Percentiles rank a stretch among this genome's conserved stretches.
phyloP scores from a whole-genome alignment of 2,797 vertebrate species.

The Echeneis naucrates region DNA sequence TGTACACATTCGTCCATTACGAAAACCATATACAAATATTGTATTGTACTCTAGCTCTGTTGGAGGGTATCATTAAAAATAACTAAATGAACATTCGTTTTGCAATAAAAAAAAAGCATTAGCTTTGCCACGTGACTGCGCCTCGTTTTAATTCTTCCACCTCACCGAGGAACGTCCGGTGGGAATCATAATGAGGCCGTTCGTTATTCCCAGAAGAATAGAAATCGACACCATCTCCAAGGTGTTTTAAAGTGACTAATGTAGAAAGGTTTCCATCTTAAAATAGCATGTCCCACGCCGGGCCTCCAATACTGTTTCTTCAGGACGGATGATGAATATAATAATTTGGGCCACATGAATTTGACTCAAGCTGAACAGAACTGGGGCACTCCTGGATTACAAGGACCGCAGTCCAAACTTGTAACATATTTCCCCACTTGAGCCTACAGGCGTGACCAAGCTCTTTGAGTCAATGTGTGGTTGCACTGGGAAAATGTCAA shows the following conservation, averaged over 20 bases:
- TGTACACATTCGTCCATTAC: too few relatives aligned
- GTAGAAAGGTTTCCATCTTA: conserved; percentile 68
- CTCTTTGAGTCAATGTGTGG: conserved; percentile 68
- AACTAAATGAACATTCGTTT: conserved; percentile 30
- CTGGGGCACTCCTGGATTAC: conserved; percentile 71
- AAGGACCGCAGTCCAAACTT: conserved; percentile 52
- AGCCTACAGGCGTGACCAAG: conserved; percentile 63
- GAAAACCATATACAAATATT: too few relatives aligned
- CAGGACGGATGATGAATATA: conserved; percentile 71
- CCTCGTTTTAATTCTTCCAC: conserved; percentile 62
- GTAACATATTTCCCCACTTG: conserved; percentile 63
- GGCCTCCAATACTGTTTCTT: conserved; percentile 55
- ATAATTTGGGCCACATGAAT: conserved; percentile 73
- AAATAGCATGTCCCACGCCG: conserved; percentile 71
- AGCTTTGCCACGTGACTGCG: conserved; percentile 30
- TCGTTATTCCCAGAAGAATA: conserved; percentile 66
- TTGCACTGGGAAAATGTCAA: conserved; percentile 67
- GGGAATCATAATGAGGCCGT: conserved; percentile 75
- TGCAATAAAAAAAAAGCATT: conserved; percentile 16
- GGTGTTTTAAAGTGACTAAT: conserved; percentile 73
- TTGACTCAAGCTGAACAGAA: conserved; percentile 65
- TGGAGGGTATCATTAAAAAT: conserved; percentile 20
- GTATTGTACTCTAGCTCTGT: conserved; percentile 3
- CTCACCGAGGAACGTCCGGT: conserved; percentile 31
- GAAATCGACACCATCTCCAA: conserved; percentile 71